Base-by-base conservation (phyloP, 2,113 vertebrate species). In the Desmodus rotundus region DNA sequence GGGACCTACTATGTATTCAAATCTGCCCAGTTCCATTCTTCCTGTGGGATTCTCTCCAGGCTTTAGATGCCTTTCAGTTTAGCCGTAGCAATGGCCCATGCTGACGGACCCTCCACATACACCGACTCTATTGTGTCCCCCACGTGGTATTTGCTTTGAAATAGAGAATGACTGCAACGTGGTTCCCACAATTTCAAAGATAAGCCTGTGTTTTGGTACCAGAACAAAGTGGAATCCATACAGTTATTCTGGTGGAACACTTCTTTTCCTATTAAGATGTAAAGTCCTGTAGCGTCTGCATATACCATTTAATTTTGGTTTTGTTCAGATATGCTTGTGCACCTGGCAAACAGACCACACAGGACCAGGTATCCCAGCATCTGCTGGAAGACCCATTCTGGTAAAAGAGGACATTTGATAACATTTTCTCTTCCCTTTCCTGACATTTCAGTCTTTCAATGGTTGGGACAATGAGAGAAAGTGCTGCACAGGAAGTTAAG, bases 141-240 rank as follows among this genome's bases (percentile, higher is more conserved):
- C 50, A 56, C 4, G 3, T 73, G 52, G 7, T n/a, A n/a, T 68
- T 91, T 85, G 13, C 43, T 80, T 74, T 96, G 50, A 82, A 92
- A 63, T 63, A 36, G 31, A 91, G 31, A 84, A 84, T 61, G 43
- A 47, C 88, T 82, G 4, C 5, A 47, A 6, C n/a, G 17, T 61
- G 28, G 65, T 76, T 65, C 68, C n/a, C 41, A 33, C 26, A 20
- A 3, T 61, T 94, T 81, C 43, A 84, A 22, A 67, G 50, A 38
- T 67, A 88, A 89, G 87, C 91, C n/a, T 54, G 47, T 67, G 36
- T 54, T 91, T 89, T 70, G 47, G 68, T 92, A 58, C 54, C 41
- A 83, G 58, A 94, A 83, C 68, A 76, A 93, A 89, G 41, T 93
- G 45, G 41, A 94, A 77, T 87, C 61, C 36, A 38, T 81, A 56